Evolutionary conservation across 2,113 vertebrate species (phyloP).

Genomic region (Stigmatopora argus): DNA sequence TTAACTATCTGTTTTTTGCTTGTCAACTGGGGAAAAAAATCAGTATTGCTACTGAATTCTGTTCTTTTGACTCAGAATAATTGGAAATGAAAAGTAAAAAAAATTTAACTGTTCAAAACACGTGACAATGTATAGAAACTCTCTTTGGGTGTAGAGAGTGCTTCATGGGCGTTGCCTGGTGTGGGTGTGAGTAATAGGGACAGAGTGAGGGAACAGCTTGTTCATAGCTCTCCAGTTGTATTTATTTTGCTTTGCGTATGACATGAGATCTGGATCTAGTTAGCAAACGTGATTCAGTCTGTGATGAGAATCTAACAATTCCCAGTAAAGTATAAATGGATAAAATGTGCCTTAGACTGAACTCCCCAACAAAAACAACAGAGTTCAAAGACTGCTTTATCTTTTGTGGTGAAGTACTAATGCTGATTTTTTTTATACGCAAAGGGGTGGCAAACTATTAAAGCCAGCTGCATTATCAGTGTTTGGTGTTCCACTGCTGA

Average conservation of each 20-base stretch:
- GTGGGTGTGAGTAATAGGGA: slow-evolving; percentile 47
- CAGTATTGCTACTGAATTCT: slow-evolving; percentile 7
- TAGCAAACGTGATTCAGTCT: slow-evolving; percentile 15
- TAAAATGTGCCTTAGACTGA: slow-evolving; percentile 1
- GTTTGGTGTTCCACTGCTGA: slow-evolving; percentile 62
- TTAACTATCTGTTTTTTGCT: slow-evolving; percentile 20
- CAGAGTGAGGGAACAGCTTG: slow-evolving; percentile 46
- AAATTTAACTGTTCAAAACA: background rate
- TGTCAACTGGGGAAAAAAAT: slow-evolving; percentile 37
- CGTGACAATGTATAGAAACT: slow-evolving; percentile 8
- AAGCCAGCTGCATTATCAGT: background rate
- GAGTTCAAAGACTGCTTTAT: background rate
- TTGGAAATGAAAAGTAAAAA: background rate
- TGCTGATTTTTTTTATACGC: background rate
- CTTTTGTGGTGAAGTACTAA: slow-evolving; percentile 1
- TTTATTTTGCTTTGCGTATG: slow-evolving; percentile 60
- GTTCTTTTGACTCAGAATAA: slow-evolving; percentile 24
- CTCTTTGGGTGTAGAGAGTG: background rate
- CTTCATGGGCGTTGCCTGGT: slow-evolving; percentile 55
- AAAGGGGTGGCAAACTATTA: background rate
- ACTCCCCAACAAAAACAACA: background rate
- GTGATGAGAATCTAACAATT: background rate
- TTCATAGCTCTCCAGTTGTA: slow-evolving; percentile 54
- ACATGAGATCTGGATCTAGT: slow-evolving; percentile 53
- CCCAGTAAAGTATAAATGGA: slow-evolving; percentile 5